These are phyloP conservation scores for Pantherophis alleghaniensis DNA, from an alignment of 2,797 vertebrate genomes.

Conservation along the genomic window DNA sequence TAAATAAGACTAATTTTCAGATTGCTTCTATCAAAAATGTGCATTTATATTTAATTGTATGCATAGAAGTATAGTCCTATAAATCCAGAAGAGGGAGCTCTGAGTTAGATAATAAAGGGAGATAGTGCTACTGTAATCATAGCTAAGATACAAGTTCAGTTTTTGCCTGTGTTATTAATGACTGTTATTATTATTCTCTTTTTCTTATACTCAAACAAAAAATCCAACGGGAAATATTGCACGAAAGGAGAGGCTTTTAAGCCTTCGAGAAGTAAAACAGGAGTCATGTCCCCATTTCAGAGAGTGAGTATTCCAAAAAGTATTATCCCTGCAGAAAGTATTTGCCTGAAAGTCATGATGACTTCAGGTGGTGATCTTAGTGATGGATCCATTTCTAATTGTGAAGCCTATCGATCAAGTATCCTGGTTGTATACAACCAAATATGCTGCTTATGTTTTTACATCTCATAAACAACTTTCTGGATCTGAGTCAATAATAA, in stretches of 20 bases:
- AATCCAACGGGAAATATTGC: not conserved
- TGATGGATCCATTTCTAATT: not conserved
- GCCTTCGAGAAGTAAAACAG: not conserved
- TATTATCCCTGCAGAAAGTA: not conserved
- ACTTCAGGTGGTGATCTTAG: not conserved
- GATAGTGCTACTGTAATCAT: no score
- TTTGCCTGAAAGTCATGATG: not conserved
- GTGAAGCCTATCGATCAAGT: not conserved
- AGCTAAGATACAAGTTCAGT: not conserved
- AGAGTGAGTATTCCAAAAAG: not conserved
- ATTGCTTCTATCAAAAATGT: not conserved
- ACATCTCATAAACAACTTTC: not conserved
- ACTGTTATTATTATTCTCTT: not conserved
- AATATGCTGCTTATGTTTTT: not conserved
- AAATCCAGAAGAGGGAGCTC: slow-evolving; percentile 33
- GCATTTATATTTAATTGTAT: not conserved
- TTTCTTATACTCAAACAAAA: not conserved
- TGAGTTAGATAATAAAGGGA: not conserved
- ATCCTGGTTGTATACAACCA: not conserved
- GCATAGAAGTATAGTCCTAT: not conserved
- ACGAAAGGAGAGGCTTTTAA: not conserved
- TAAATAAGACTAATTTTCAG: not conserved
- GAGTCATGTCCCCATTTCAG: not conserved
- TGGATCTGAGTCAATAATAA: not conserved
- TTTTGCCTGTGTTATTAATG: not conserved